Percentiles rank a stretch among this genome's conserved stretches.
These are phyloP conservation scores for Carlito syrichta DNA, from an alignment of 2,113 vertebrate species.

Conservation along the genomic window DNA sequence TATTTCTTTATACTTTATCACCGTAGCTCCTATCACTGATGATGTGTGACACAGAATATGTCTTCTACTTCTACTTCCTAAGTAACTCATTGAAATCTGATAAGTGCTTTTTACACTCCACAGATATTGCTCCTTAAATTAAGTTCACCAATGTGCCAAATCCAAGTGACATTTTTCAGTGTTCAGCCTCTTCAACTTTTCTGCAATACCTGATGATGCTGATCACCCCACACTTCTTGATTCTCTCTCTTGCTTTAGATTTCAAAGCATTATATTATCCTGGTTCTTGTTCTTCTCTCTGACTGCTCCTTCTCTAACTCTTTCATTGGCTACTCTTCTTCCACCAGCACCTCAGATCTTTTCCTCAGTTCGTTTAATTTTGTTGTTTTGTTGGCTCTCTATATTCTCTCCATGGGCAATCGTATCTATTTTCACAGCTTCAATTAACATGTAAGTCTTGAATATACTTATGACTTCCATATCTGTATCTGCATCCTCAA, in stretches of 20 bases:
- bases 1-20: constrained; percentile 21
- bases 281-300: neutral
- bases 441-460: neutral
- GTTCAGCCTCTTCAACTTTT: neutral
- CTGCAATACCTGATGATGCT: neutral
- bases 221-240: neutral
- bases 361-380: neutral
- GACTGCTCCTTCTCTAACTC: neutral
- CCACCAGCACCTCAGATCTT: neutral
- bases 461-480: neutral
- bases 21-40: neutral
- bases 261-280: neutral
- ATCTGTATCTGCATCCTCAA: neutral
- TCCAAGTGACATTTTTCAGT: neutral
- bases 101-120: neutral
- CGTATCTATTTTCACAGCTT: neutral
- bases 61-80: neutral
- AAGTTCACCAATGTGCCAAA: neutral
- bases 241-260: neutral
- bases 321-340: neutral
- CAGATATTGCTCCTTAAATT: constrained; percentile 17
- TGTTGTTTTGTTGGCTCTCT: neutral
- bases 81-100: neutral
- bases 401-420: neutral
- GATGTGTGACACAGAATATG: neutral